Evolutionary conservation across 1,140 invertebrate species (phyloP).

Genomic region (Condylostylus longicornis): DNA sequence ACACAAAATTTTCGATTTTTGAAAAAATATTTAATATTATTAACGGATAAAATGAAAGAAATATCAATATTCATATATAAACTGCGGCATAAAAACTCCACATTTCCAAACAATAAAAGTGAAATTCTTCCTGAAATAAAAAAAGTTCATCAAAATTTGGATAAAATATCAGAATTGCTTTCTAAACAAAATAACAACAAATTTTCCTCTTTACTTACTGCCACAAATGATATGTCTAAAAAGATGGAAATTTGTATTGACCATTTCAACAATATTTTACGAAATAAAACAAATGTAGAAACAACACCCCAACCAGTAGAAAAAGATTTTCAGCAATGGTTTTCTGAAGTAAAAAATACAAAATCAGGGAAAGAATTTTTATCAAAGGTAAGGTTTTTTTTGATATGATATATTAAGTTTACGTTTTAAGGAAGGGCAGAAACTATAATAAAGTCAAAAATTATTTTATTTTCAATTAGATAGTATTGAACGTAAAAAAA

Average conservation of each 20-base stretch:
- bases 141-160: constrained; percentile 7
- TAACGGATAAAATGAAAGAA: constrained; percentile 10
- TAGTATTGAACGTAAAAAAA: too few relatives aligned
- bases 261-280: too few relatives aligned
- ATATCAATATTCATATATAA: constrained; percentile 7
- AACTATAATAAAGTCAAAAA: too few relatives aligned
- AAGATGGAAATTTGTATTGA: constrained; percentile 9
- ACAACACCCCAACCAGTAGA: background rate
- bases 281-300: background rate
- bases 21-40: constrained; percentile 8
- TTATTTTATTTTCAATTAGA: too few relatives aligned
- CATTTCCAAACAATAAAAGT: background rate
- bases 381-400: constrained; percentile 12
- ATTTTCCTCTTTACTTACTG: constrained; percentile 4
- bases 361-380: constrained; percentile 20
- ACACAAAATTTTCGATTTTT: constrained; percentile 6
- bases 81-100: background rate
- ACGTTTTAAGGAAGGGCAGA: too few relatives aligned
- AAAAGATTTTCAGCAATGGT: constrained; percentile 18
- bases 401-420: too few relatives aligned
- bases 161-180: constrained; percentile 5
- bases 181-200: constrained; percentile 7
- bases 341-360: constrained; percentile 23
- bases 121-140: background rate
- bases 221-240: constrained; percentile 5